Conservation (phyloP, 2,113 vertebrate genomes). For the Hystrix brachyura region DNA sequence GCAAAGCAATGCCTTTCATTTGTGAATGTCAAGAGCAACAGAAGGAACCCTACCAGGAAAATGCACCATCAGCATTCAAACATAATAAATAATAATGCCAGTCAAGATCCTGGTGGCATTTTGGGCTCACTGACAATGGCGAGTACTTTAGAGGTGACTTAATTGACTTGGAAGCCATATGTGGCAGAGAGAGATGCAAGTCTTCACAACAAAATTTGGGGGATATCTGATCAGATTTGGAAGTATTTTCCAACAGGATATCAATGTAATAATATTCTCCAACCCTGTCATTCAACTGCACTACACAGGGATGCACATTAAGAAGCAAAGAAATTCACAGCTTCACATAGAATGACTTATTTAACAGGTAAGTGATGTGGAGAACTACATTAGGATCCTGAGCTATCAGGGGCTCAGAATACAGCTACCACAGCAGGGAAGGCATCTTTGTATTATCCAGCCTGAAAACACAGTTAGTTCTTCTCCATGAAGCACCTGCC, state of each 20-base stretch:
- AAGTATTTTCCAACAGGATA: conserved; percentile 3
- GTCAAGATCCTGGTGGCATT: not conserved
- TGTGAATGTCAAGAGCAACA: not conserved
- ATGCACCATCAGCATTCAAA: conserved; percentile 31
- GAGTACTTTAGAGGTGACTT: conserved; percentile 11
- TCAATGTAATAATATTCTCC: not conserved
- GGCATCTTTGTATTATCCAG: rapidly evolving
- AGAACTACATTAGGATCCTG: not conserved
- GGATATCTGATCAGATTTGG: not conserved
- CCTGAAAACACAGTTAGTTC: not conserved
- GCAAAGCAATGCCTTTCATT: not conserved
- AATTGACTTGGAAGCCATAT: not conserved
- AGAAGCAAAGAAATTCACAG: not conserved
- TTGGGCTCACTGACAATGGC: not conserved
- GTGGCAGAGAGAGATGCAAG: not conserved
- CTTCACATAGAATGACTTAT: not conserved
- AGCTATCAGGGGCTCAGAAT: not conserved
- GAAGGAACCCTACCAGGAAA: not conserved
- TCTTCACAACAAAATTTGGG: not conserved
- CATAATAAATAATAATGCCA: conserved; percentile 26
- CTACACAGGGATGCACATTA: not conserved
- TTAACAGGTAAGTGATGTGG: not conserved
- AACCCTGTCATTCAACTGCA: not conserved
- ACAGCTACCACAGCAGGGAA: rapidly evolving
- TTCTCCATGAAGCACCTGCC: not conserved